Evolutionary conservation across 2,888 invertebrate genomes (phyloP).

Genomic region (Lysandra bellargus): DNA sequence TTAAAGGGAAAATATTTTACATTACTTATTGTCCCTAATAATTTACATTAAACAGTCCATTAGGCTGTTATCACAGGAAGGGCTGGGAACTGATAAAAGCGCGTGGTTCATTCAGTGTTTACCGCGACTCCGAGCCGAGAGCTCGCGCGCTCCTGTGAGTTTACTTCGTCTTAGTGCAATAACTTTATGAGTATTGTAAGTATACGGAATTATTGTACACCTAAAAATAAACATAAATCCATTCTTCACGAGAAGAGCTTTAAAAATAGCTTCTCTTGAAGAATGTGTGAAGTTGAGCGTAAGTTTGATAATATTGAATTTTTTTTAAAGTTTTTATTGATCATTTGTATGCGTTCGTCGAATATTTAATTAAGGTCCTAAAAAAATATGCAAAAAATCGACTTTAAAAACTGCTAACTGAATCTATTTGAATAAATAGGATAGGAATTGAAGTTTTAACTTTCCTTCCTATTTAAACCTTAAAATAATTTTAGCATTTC

Average conservation of each 20-base stretch:
- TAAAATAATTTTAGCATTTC: neutral
- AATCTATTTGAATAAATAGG: too few species aligned
- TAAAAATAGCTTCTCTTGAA: too few species aligned
- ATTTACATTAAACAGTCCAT: slow-evolving; percentile 34
- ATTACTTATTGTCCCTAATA: neutral
- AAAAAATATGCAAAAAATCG: too few species aligned
- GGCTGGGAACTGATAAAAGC: slow-evolving; percentile 50
- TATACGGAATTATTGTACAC: neutral
- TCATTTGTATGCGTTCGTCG: too few species aligned
- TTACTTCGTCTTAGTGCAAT: neutral
- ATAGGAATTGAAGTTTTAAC: too few species aligned
- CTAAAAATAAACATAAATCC: neutral
- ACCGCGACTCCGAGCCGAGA: slow-evolving; percentile 56
- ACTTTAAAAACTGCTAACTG: too few species aligned
- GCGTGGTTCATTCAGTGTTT: slow-evolving; percentile 65
- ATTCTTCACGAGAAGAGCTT: neutral
- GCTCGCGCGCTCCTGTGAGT: slow-evolving; percentile 48
- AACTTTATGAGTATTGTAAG: slow-evolving; percentile 12
- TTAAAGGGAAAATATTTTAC: neutral
- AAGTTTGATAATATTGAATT: too few species aligned
- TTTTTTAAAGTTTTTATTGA: too few species aligned
- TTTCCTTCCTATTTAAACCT: too few species aligned
- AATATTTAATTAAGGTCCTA: too few species aligned
- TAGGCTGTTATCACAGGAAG: slow-evolving; percentile 67
- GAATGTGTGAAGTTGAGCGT: too few species aligned